phyloP scores from a whole-genome alignment of 2,888 invertebrate genomes.

The Trissoscelio sp. region DNA sequence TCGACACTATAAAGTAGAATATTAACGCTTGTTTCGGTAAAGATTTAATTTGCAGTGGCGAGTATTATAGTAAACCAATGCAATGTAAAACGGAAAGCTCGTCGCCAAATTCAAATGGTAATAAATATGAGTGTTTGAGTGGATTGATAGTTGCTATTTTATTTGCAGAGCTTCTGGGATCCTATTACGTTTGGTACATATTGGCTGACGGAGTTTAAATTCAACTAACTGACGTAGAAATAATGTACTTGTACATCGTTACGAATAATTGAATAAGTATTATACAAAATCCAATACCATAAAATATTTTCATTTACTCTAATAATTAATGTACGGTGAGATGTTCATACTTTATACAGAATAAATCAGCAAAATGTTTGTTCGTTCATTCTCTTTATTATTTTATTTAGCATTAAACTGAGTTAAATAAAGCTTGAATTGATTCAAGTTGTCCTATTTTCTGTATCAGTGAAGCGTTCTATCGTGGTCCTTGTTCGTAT shows the following conservation, averaged over 20 bases:
- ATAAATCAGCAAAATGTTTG: not conserved
- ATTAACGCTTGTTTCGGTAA: not conserved
- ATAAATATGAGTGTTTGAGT: slow-evolving; percentile 31
- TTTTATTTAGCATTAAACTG: not conserved
- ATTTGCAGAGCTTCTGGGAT: slow-evolving; percentile 28
- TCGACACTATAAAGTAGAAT: not conserved
- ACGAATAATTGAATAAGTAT: slow-evolving; percentile 24
- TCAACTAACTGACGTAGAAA: slow-evolving; percentile 15
- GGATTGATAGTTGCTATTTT: slow-evolving; percentile 34
- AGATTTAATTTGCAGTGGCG: slow-evolving; percentile 5
- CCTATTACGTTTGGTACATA: slow-evolving; percentile 33
- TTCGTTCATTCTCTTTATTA: too few relatives aligned
- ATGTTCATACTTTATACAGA: not conserved
- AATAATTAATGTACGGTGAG: slow-evolving; percentile 9
- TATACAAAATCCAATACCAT: slow-evolving; percentile 1
- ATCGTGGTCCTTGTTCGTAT: slow-evolving; percentile 25
- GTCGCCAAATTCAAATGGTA: slow-evolving; percentile 23
- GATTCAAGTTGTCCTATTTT: slow-evolving; percentile 32
- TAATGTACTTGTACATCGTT: slow-evolving; percentile 9
- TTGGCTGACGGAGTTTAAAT: slow-evolving; percentile 23
- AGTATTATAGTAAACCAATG: not conserved
- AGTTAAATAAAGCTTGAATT: slow-evolving; percentile 7
- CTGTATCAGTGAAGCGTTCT: slow-evolving; percentile 36
- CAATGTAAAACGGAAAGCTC: slow-evolving; percentile 19
- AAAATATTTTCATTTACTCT: slow-evolving; percentile 3